These are phyloP conservation scores for Lethenteron reissneri DNA, from an alignment of 2,113 vertebrate species.

Conservation along the genomic window DNA sequence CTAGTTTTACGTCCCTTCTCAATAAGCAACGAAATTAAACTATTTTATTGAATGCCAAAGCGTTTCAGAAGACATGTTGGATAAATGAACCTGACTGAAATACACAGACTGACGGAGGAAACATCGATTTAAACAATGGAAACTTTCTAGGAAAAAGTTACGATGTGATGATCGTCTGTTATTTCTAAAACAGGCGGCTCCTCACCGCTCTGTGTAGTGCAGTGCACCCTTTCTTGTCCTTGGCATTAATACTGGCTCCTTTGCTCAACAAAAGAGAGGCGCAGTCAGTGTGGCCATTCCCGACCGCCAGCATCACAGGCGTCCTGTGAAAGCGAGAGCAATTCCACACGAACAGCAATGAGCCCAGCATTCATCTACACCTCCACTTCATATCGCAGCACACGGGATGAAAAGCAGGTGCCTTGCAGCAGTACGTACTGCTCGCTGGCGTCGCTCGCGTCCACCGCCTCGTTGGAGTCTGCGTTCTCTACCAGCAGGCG, in stretches of 20 bases:
- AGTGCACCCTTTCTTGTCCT: constrained; percentile 55
- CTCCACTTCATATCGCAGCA: no score
- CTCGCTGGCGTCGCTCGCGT: constrained; percentile 64
- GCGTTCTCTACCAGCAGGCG: constrained; percentile 62
- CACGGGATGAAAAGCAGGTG: no score
- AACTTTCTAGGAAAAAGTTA: background rate
- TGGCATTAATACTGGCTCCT: constrained; percentile 50
- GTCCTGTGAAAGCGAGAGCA: constrained; percentile 32
- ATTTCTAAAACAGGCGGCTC: constrained; percentile 7
- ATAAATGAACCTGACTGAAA: background rate
- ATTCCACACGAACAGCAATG: background rate
- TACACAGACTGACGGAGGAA: background rate
- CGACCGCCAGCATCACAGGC: constrained; percentile 79
- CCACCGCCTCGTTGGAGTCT: constrained; percentile 52
- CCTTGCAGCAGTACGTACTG: constrained; percentile 45
- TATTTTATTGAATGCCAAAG: background rate
- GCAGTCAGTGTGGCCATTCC: constrained; percentile 66
- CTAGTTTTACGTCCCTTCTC: no score
- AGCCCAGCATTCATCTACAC: no score
- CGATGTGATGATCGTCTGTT: background rate
- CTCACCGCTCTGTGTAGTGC: constrained; percentile 75
- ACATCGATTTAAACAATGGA: background rate
- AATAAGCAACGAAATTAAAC: no score
- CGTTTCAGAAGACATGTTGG: background rate
- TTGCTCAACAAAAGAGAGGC: constrained; percentile 79